Evolutionary conservation across 1,140 invertebrate species (phyloP).

Genomic region (Ceratoteleas bidentatus): DNA sequence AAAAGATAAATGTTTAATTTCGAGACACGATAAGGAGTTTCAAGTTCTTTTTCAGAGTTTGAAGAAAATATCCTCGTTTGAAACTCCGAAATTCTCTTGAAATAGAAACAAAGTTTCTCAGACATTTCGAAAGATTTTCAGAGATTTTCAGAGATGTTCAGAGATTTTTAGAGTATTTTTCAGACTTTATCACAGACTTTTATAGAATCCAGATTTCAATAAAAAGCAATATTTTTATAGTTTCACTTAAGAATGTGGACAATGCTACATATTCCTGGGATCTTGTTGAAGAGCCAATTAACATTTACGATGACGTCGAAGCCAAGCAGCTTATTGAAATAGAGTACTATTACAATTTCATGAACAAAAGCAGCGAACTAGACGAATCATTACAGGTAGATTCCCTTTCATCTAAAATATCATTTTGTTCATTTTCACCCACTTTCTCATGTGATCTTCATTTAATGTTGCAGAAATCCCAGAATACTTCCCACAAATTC

Average conservation of each 20-base stretch:
- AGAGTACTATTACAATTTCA: constrained; percentile 85
- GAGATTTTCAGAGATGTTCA: too few species aligned
- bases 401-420: neutral
- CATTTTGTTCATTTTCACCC: neutral
- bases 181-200: too few species aligned
- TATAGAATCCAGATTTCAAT: too few species aligned
- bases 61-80: too few species aligned
- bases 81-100: too few species aligned
- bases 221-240: neutral
- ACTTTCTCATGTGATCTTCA: too few species aligned
- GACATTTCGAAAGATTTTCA: too few species aligned
- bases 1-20: neutral
- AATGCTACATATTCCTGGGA: constrained; percentile 80
- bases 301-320: constrained; percentile 84
- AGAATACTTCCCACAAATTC: constrained; percentile 17
- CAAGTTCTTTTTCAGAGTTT: too few species aligned
- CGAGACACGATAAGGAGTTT: too few species aligned
- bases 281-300: constrained; percentile 84
- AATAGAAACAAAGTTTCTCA: too few species aligned
- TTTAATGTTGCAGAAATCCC: constrained; percentile 11
- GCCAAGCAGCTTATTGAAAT: constrained; percentile 85
- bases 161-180: too few species aligned
- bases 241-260: constrained; percentile 66
- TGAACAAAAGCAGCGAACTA: constrained; percentile 57
- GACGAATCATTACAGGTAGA: constrained; percentile 19